Conservation (phyloP, 92 coral and sea anemone genomes). For the Chrysogorgia sp. region DNA sequence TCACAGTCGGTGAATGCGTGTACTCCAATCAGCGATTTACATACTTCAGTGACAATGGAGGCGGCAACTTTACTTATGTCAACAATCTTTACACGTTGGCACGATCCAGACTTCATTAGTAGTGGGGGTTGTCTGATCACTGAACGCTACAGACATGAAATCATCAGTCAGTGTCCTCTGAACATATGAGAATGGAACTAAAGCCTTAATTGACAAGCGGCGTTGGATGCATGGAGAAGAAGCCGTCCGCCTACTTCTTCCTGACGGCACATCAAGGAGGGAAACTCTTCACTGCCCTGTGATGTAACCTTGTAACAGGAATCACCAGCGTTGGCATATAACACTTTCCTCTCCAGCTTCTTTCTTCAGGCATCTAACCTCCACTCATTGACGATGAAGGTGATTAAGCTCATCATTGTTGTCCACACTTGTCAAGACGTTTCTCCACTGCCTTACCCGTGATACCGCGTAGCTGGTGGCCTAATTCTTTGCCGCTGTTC, state of each 20-base stretch:
- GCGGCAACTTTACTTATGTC: no score
- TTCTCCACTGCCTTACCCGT: conserved; percentile 62
- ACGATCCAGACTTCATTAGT: no score
- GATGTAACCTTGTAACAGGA: conserved; percentile 38
- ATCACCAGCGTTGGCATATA: conserved; percentile 31
- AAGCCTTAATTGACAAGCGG: conserved; percentile 46
- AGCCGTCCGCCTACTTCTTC: conserved; percentile 66
- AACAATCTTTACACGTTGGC: no score
- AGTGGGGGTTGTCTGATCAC: no score
- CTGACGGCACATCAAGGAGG: conserved; percentile 24
- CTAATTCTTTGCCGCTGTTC: conserved; percentile 57
- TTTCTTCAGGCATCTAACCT: conserved; percentile 30
- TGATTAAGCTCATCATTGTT: conserved; percentile 52
- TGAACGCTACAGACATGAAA: no score
- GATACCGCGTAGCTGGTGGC: conserved; percentile 52
- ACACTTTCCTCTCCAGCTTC: conserved; percentile 36
- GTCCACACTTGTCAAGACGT: conserved; percentile 28
- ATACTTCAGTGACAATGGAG: no score
- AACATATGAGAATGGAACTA: conserved; percentile 25
- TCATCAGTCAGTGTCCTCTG: background rate
- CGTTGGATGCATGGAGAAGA: conserved; percentile 53
- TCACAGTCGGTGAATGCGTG: no score
- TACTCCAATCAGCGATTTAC: no score
- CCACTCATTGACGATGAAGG: conserved; percentile 56
- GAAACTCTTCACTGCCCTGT: conserved; percentile 8